Conservation (phyloP, 2,797 vertebrate genomes). For the Amniataba percoides region DNA sequence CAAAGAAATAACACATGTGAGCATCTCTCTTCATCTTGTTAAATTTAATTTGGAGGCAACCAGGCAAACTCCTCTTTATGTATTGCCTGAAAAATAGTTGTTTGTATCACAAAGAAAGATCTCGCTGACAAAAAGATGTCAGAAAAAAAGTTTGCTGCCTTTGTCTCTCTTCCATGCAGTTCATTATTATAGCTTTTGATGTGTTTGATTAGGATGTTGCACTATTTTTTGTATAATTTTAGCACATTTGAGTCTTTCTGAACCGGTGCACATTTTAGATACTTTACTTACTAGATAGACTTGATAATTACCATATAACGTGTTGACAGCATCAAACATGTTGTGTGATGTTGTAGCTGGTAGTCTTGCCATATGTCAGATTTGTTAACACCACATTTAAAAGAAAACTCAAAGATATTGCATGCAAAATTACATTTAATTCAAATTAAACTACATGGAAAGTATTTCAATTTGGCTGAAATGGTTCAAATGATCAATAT, state of each 20-base stretch:
- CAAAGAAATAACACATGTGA: slow-evolving; percentile 35
- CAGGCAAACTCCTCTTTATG: slow-evolving; percentile 13
- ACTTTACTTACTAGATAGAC: neutral
- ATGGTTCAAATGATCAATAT: neutral
- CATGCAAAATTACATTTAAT: neutral
- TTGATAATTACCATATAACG: neutral
- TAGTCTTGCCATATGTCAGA: neutral
- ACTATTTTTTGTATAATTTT: neutral
- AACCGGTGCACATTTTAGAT: neutral
- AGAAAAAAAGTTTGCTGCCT: slow-evolving; percentile 6
- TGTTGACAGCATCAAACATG: neutral
- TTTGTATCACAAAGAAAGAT: slow-evolving; percentile 22
- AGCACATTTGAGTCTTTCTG: neutral
- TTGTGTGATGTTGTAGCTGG: neutral
- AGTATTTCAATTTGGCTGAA: neutral
- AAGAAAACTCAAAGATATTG: slow-evolving; percentile 2
- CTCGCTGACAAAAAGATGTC: slow-evolving; percentile 17
- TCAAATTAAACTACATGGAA: neutral
- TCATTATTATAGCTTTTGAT: neutral
- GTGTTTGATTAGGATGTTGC: slow-evolving; percentile 20
- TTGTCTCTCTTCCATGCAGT: neutral
- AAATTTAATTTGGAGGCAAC: slow-evolving; percentile 39
- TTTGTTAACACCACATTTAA: neutral
- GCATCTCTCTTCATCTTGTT: slow-evolving; percentile 32
- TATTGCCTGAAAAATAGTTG: slow-evolving; percentile 15